Conservation (phyloP, 2,113 vertebrate species). For the Phoxinus phoxinus region DNA sequence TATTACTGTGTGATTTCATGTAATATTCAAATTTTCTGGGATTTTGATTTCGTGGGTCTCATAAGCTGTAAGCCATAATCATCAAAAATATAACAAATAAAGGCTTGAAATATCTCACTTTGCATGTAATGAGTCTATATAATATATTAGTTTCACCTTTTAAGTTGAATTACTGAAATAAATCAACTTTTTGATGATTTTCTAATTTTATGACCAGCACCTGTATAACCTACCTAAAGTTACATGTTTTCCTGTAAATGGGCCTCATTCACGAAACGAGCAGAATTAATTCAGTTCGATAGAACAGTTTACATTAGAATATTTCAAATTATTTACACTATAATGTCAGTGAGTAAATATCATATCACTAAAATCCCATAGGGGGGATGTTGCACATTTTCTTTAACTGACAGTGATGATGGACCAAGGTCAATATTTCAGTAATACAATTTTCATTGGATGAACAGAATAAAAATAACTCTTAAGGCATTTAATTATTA, state of each 20-base stretch:
- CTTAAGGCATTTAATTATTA: not conserved
- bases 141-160: too few species aligned
- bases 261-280: not conserved
- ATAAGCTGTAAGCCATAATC: too few species aligned
- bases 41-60: too few species aligned
- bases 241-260: not conserved
- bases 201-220: too few species aligned
- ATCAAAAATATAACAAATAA: too few species aligned
- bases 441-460: not conserved
- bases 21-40: too few species aligned
- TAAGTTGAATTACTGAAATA: too few species aligned
- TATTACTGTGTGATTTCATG: too few species aligned
- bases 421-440: not conserved
- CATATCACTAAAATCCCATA: not conserved
- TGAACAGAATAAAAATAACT: not conserved
- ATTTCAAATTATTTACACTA: not conserved
- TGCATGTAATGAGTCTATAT: too few species aligned
- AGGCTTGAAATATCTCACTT: too few species aligned
- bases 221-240: not conserved
- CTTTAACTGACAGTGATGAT: not conserved
- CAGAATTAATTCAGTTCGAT: not conserved
- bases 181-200: too few species aligned
- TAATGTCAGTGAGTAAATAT: not conserved
- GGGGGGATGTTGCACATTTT: not conserved
- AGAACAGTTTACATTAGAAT: not conserved